Evolutionary conservation across 2,797 vertebrate species (phyloP).

Genomic region (Podargus strigoides): DNA sequence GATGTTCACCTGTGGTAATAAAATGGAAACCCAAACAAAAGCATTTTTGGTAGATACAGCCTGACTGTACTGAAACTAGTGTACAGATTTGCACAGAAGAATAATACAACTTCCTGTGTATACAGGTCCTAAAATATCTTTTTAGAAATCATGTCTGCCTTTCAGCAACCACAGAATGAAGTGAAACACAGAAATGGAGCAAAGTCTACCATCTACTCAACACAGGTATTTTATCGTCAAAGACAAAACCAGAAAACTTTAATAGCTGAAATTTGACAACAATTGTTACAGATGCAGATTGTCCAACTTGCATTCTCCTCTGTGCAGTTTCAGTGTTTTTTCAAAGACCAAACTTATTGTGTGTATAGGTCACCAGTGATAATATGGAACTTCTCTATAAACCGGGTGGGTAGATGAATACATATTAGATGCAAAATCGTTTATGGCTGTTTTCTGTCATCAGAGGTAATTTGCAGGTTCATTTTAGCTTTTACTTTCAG

Average conservation of each 20-base stretch:
- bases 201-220: background rate
- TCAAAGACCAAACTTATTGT: background rate
- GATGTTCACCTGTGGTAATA: background rate
- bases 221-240: background rate
- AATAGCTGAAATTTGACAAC: background rate
- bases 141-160: background rate
- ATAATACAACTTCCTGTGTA: background rate
- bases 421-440: background rate
- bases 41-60: background rate
- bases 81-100: background rate
- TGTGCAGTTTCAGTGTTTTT: background rate
- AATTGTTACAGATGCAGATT: background rate
- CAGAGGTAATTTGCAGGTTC: background rate
- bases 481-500: background rate
- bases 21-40: background rate
- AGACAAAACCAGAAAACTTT: background rate
- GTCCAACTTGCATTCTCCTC: background rate
- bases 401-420: background rate
- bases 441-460: background rate
- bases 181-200: background rate
- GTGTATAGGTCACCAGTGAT: fast-evolving
- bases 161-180: background rate
- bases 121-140: background rate
- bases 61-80: background rate
- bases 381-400: background rate